phyloP scores from a whole-genome alignment of 2,113 vertebrate genomes.

The Lepidothrix coronata region DNA sequence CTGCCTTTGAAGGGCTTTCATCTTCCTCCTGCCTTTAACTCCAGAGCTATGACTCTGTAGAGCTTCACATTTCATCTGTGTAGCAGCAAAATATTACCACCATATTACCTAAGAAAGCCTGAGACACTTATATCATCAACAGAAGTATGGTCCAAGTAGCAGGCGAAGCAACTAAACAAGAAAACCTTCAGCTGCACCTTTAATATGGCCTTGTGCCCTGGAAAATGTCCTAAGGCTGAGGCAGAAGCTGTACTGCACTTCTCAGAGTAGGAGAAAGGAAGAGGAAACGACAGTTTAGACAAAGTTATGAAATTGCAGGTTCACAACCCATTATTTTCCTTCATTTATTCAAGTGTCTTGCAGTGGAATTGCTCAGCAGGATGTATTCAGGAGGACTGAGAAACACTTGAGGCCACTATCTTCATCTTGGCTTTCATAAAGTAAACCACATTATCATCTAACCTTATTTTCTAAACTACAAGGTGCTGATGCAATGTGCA shows the following conservation, averaged over 20 bases:
- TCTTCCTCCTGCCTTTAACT: neutral
- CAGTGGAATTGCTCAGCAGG: neutral
- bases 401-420: neutral
- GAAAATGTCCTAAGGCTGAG: neutral
- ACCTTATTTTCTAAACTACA: neutral
- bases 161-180: neutral
- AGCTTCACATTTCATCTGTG: neutral
- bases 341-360: neutral
- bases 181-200: neutral
- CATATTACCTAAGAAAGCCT: neutral
- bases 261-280: neutral
- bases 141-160: neutral
- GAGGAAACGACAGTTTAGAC: neutral
- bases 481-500: neutral
- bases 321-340: neutral
- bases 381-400: neutral
- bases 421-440: neutral
- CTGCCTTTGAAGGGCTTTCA: neutral
- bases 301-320: neutral
- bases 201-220: neutral
- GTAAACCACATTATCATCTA: neutral
- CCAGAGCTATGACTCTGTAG: neutral
- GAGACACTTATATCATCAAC: fast-evolving
- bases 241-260: neutral
- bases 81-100: neutral